Evolutionary conservation across 1,140 invertebrate species (phyloP), one percentile per base, ranked within the genome.

Genomic region (Euura saliciscinereae): DNA sequence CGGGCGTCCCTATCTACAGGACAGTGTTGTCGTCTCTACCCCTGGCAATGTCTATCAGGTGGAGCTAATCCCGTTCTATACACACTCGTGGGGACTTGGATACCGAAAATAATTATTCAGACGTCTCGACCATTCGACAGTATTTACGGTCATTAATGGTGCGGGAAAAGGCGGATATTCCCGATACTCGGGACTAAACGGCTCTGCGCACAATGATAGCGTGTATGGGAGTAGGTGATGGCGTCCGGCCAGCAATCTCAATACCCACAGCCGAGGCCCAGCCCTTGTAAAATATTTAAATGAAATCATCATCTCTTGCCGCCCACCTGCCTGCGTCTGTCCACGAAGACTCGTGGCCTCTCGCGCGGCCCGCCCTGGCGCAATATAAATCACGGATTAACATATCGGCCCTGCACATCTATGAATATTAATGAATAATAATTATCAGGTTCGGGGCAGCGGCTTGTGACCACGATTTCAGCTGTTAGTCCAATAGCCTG

Each of bases 371-470:
- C 66, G 4, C 66, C 66, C 66, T 67, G 28, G 28, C 65, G 64
- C 68, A 76, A 77, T 75, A 78, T 78, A 77, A 78, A 78, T 78
- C 73, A 76, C 68, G 46, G 68, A 77, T 79, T 79, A 79, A 77
- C 76, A 77, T 79, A 77, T 79, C 78, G 74, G 72, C 71, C 71
- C 43, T 45, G 51, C 68, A 65, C 71, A 76, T 76, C 76, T 75
- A 74, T 76, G 78, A 78, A 78, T 78, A 78, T 76, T 78, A 78
- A 78, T 79, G 75, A 78, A 76, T 75, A 73, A 79, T 79, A 78
- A 79, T 79, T 79, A 72, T 75, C 71, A 68, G 77, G 7, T 76
- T 65, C 43, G 51, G 43, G 51, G 46, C 46, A 11, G 46, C 51
- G 3, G 51, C 51, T 59, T n/a, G 51, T n/a, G 51, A 59, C 51